Evolutionary conservation across 2,888 invertebrate species (phyloP).

Genomic region (Chironomus tentans): DNA sequence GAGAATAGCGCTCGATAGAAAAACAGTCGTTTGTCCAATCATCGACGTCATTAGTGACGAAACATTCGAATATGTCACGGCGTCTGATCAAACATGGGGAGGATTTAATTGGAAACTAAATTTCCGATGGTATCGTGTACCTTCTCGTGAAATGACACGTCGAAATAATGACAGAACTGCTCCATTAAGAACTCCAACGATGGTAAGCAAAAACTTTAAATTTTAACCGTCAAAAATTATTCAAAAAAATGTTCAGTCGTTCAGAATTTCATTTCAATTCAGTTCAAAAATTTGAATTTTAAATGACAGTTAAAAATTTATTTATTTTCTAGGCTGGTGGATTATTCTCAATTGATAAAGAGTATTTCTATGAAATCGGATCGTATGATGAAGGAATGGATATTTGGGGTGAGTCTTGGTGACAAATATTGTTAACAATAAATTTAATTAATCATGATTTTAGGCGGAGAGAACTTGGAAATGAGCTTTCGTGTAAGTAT

Average conservation of each 20-base stretch:
- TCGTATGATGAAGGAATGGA: conserved; percentile 99
- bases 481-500: conserved; percentile 45
- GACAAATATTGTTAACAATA: neutral
- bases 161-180: conserved; percentile 86
- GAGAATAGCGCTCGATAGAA: conserved; percentile 84
- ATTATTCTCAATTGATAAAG: conserved; percentile 85
- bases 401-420: conserved; percentile 95
- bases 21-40: conserved; percentile 93
- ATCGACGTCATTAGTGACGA: conserved; percentile 99
- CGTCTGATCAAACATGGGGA: conserved; percentile 99
- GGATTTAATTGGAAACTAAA: conserved; percentile 99
- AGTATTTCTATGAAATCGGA: conserved; percentile 96
- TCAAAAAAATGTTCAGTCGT: neutral
- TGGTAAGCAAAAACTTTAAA: conserved; percentile 44
- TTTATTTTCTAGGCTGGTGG: conserved; percentile 64
- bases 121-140: conserved; percentile 98
- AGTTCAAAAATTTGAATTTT: too few species aligned
- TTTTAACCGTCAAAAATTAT: neutral
- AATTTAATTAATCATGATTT: neutral
- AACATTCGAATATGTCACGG: conserved; percentile 97
- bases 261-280: too few species aligned
- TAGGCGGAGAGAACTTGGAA: conserved; percentile 43
- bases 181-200: conserved; percentile 90
- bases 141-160: conserved; percentile 91
- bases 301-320: neutral